These are phyloP conservation scores for Tolmerus cingulatus DNA, from an alignment of 2,888 invertebrate species.

Conservation along the genomic window DNA sequence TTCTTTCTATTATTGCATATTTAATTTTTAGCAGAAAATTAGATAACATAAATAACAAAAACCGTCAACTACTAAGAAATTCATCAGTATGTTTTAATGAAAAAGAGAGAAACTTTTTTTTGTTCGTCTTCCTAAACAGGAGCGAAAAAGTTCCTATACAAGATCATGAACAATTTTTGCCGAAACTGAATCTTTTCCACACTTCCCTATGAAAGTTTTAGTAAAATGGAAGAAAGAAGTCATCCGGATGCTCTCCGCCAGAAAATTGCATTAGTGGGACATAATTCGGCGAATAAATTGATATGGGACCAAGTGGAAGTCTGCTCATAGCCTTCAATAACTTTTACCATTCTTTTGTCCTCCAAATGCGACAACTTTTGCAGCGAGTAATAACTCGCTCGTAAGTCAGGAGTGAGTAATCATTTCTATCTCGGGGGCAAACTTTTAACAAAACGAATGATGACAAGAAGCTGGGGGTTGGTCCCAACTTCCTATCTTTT, in stretches of 20 bases:
- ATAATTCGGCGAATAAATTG: slow-evolving; percentile 6
- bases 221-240: neutral
- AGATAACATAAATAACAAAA: neutral
- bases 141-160: neutral
- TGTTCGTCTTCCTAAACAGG: neutral
- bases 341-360: neutral
- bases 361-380: neutral
- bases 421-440: neutral
- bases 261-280: slow-evolving; percentile 18
- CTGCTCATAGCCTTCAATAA: neutral
- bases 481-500: neutral
- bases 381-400: neutral
- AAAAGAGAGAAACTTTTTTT: neutral
- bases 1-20: no score
- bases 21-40: neutral
- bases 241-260: neutral
- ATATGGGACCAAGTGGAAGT: neutral
- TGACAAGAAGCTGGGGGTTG: neutral
- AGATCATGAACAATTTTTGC: neutral
- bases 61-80: neutral
- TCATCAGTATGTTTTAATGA: neutral
- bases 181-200: neutral
- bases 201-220: neutral
- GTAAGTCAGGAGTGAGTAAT: neutral
- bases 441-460: neutral